phyloP scores from a whole-genome alignment of 2,113 vertebrate species.

The Dendropsophus ebraccatus region DNA sequence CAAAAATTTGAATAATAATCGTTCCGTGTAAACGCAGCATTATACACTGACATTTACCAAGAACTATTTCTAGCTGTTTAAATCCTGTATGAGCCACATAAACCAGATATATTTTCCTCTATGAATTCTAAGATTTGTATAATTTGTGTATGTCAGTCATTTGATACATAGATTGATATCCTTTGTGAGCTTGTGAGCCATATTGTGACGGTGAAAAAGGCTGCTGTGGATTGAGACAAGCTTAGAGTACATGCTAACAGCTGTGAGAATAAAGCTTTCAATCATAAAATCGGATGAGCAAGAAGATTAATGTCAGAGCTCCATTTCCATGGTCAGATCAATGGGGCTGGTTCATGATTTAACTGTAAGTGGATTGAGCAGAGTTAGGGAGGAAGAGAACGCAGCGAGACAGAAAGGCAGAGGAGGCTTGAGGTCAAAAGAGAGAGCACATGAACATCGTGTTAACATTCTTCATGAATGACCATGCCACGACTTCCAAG shows the following conservation, averaged over 20 bases:
- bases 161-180: background rate
- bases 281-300: conserved; percentile 15
- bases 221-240: too few relatives aligned
- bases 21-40: too few relatives aligned
- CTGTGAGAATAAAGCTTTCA: background rate
- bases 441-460: background rate
- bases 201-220: background rate
- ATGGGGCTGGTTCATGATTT: conserved; percentile 6
- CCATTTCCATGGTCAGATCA: conserved; percentile 16
- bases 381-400: background rate
- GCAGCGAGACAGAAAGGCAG: background rate
- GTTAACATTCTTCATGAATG: background rate
- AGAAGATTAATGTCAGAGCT: conserved; percentile 7
- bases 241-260: background rate
- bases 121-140: too few relatives aligned
- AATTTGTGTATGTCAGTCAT: too few relatives aligned
- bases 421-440: background rate
- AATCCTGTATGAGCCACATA: too few relatives aligned
- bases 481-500: too few relatives aligned
- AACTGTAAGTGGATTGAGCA: conserved; percentile 17
- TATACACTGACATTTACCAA: too few relatives aligned
- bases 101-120: too few relatives aligned
- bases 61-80: too few relatives aligned
- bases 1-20: too few relatives aligned
- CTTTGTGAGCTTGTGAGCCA: too few relatives aligned